Base-by-base conservation (phyloP, 2,113 vertebrate genomes). In the Paramisgurnus dabryanus region DNA sequence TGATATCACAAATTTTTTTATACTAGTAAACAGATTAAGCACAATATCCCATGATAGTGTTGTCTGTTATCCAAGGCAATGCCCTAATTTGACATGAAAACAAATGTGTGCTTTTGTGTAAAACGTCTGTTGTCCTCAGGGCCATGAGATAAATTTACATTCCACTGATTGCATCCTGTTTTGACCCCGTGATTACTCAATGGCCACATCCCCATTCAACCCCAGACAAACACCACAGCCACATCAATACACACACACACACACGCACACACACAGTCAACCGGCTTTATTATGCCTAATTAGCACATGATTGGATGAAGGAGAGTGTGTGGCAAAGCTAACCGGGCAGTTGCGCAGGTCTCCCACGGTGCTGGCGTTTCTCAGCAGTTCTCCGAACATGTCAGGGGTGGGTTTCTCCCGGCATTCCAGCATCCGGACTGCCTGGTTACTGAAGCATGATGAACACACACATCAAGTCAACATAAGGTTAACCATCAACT, bases 301-400 rank as follows among this genome's bases (percentile, higher is more conserved):
- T 77, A 77, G 75, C 63, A 65, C 27, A 41, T 77, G 63, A 77
- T 66, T 66, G 66, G 49, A 77, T 77, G 63, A 45, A 64, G 43
- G 43, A 0, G 47, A 27, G 82, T 57, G 58, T 76, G 76, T 65
- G 66, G 45, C 5, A 57, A 22, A 34, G 86, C 94, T 91, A 84
- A 98, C 97, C 0, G 97, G 97, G 65, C 97, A 99, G 92, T 94
- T 96, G 39, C 97, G 90, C 75, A 98, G 91, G 87, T 98, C 97
- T 53, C 97, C 97, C 95, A 98, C 94, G 4, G 95, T 98, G 89
- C 96, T 98, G 89, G 97, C 97, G 0, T 98, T 98, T 79, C 96
- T 92, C 9, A 99, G 90, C 34, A 99, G 91, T 83, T 99, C 96
- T 43, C 97, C 96, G 82, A 98, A 99, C 97, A 98, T 98, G 86